A percentile compares a stretch with the other conserved stretches of the same genome.
Conservation (phyloP, 2,797 vertebrate genomes). For the Bradypodion ventrale region DNA sequence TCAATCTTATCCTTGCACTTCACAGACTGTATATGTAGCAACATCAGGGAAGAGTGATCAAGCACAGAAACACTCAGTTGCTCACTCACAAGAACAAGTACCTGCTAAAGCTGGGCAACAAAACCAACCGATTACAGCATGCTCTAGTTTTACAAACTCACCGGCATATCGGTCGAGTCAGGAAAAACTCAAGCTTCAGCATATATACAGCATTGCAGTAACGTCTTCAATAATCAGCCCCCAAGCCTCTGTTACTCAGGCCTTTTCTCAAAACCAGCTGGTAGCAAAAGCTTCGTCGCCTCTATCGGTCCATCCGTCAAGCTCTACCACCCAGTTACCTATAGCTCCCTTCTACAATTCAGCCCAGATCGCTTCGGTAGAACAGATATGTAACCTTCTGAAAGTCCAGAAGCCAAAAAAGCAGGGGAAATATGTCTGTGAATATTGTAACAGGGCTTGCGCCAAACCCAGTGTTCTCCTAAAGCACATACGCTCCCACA, state of each 20-base stretch:
- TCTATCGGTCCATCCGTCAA: slow-evolving; percentile 84
- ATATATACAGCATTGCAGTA: slow-evolving; percentile 83
- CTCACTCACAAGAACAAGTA: slow-evolving; percentile 69
- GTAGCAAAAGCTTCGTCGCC: slow-evolving; percentile 86
- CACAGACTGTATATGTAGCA: slow-evolving; percentile 73
- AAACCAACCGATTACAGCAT: slow-evolving; percentile 72
- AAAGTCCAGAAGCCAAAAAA: slow-evolving; percentile 98
- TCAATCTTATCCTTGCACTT: slow-evolving; percentile 78
- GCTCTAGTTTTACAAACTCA: slow-evolving; percentile 76
- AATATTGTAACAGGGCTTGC: slow-evolving; percentile 93
- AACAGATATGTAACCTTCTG: slow-evolving; percentile 86
- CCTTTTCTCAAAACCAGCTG: slow-evolving; percentile 88
- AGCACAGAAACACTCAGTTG: slow-evolving; percentile 66
- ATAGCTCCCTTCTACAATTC: slow-evolving; percentile 86
- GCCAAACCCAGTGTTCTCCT: slow-evolving; percentile 97
- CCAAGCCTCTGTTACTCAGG: slow-evolving; percentile 83
- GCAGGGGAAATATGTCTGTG: slow-evolving; percentile 95
- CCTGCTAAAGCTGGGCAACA: slow-evolving; percentile 65
- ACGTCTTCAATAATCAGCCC: slow-evolving; percentile 80
- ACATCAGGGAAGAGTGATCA: slow-evolving; percentile 72
- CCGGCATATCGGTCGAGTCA: slow-evolving; percentile 74
- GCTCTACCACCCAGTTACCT: slow-evolving; percentile 85
- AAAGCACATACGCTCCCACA: slow-evolving; percentile 98
- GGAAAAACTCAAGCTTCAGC: slow-evolving; percentile 83
- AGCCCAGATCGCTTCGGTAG: slow-evolving; percentile 85